Conservation (phyloP, 1,140 invertebrate species). For the Drosophila punjabiensis region DNA sequence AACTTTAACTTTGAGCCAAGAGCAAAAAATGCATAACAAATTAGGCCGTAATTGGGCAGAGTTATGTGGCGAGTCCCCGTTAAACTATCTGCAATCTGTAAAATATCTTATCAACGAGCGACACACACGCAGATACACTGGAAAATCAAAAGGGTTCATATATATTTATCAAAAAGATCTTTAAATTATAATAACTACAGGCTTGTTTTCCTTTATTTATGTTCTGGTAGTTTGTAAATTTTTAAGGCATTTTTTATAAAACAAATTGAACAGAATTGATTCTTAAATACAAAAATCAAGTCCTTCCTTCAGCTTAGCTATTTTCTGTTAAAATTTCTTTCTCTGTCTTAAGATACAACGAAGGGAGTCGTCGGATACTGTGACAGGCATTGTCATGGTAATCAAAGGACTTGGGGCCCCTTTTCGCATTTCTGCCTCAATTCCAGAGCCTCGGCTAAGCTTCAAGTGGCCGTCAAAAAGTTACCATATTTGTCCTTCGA, state of each 20-base stretch:
- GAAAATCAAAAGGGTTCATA: background rate
- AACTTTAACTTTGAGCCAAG: conserved; percentile 64
- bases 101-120: conserved; percentile 59
- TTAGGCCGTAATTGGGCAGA: conserved; percentile 66
- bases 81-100: conserved; percentile 59
- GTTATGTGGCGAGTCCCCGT: conserved; percentile 48
- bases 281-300: no score
- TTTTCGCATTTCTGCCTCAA: conserved; percentile 50
- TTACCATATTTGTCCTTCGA: conserved; percentile 55
- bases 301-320: no score
- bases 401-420: conserved; percentile 60
- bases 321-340: background rate
- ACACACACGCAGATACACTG: conserved; percentile 20
- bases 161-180: background rate
- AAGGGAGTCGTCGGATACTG: conserved; percentile 11
- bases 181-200: background rate
- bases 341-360: conserved; percentile 3
- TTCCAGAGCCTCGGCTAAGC: conserved; percentile 52
- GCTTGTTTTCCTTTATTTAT: no score
- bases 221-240: no score
- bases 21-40: conserved; percentile 70
- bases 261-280: background rate
- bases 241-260: fast-evolving
- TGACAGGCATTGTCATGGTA: conserved; percentile 67
- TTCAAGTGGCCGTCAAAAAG: conserved; percentile 69